Evolutionary conservation across 2,113 vertebrate genomes (phyloP), one percentile per base, ranked within the genome.

Genomic region (Leptobrachium ailaonicum): DNA sequence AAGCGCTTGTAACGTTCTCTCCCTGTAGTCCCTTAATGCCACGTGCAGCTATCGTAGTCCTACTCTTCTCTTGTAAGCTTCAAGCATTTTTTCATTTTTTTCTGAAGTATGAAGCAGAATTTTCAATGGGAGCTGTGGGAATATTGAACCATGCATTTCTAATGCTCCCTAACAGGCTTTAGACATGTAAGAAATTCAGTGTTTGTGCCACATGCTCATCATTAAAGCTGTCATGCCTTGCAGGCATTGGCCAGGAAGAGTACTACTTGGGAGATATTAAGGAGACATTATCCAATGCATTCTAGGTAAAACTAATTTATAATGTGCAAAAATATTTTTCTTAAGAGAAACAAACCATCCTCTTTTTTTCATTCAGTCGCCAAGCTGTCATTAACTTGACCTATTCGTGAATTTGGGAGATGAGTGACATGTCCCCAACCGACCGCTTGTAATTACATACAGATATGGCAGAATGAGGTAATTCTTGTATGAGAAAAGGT

Each of bases 241-340:
- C 69, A 64, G 77, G 43, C 68, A 64, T 79, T 47, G 3, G 43
- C 67, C 67, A 71, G 71, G 70, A 62, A 44, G 54, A 78, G 47
- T 78, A 78, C 56, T 62, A n/a, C 41, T 78, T 58, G 53, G 11
- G 32, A 60, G 42, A 68, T 69, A 40, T 62, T 77, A 47, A 77
- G 8, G 0, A 50, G 8, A 32, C 20, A 32, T 32, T 32, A 32
- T 32, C 20, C 20, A 32, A 32, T 32, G 20, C 20, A 32, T 32
- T 32, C 20, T 32, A 32, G 20, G 20, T 32, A 32, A 32, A 32
- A 32, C 1, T 32, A 32, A 32, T 32, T 32, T 32, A 32, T 32
- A 32, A 32, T 32, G 20, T 32, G 20, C 20, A 32, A 32, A 32
- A 32, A 32, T 32, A 32, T 32, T 32, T 32, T 32, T 32, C 20